phyloP scores from a whole-genome alignment of 2,113 vertebrate genomes.

The Riparia riparia region DNA sequence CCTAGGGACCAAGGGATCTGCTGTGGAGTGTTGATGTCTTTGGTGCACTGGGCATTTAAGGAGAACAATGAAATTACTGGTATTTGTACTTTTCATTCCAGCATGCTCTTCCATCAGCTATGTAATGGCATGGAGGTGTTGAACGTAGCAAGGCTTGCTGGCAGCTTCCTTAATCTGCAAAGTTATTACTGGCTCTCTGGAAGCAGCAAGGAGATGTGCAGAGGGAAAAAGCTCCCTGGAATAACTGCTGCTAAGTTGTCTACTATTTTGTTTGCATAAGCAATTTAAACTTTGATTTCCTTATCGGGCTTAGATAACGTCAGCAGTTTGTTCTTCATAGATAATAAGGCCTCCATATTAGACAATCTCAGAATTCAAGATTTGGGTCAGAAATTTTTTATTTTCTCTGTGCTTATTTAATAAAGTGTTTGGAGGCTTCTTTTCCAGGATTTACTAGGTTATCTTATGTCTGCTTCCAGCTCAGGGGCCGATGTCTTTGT shows the following conservation, averaged over 20 bases:
- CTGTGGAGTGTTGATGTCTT: not conserved
- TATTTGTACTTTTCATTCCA: not conserved
- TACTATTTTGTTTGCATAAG: not conserved
- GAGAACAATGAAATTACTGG: not conserved
- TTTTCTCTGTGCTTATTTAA: not conserved
- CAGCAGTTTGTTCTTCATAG: conserved; percentile 25
- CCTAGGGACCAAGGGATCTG: not conserved
- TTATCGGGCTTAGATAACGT: not conserved
- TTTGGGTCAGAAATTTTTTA: not conserved
- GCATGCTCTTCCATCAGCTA: not conserved
- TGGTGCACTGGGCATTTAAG: not conserved
- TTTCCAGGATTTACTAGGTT: not conserved
- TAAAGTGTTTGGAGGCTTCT: not conserved
- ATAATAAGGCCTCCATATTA: not conserved
- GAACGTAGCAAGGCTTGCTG: not conserved
- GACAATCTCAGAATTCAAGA: not conserved
- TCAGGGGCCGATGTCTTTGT: not conserved
- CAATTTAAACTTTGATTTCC: conserved; percentile 15
- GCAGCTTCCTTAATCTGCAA: not conserved
- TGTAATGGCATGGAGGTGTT: not conserved
- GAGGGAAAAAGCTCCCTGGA: not conserved
- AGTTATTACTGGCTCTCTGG: not conserved
- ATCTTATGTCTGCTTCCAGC: not conserved
- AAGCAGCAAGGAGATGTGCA: not conserved
- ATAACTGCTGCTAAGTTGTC: not conserved